Conservation (phyloP, 35 echinoderm and acorn worm genomes). For the Ptychodera flava region DNA sequence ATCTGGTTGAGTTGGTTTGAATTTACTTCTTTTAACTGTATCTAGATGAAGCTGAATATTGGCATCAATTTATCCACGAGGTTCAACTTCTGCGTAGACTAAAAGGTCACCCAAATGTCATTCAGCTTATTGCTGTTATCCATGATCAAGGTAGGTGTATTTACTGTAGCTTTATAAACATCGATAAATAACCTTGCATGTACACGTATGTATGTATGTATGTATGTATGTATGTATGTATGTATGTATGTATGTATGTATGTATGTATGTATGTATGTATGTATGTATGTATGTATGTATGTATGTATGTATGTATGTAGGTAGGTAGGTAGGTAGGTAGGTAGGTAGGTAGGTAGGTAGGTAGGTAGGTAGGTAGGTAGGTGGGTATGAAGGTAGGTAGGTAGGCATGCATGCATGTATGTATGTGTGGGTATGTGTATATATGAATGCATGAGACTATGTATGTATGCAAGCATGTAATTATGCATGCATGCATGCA, state of each 20-base stretch:
- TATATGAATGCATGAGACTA: not conserved
- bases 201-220: not conserved
- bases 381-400: not conserved
- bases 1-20: too few species aligned
- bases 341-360: not conserved
- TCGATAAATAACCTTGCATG: too few species aligned
- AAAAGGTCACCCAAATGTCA: not conserved
- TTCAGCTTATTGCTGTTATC: not conserved
- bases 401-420: not conserved
- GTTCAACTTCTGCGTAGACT: not conserved
- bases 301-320: not conserved
- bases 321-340: not conserved
- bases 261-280: not conserved
- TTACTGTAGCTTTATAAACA: too few species aligned
- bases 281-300: not conserved
- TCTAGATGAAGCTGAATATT: too few species aligned
- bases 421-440: not conserved
- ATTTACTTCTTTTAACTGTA: too few species aligned
- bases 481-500: not conserved
- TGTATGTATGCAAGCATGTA: not conserved
- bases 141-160: not conserved
- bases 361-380: not conserved
- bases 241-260: not conserved
- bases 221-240: not conserved
- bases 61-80: too few species aligned